Percentiles rank a stretch among this genome's conserved stretches.
These are phyloP conservation scores for Drosophila basisetae DNA, from an alignment of 2,888 invertebrate genomes.

Conservation along the genomic window DNA sequence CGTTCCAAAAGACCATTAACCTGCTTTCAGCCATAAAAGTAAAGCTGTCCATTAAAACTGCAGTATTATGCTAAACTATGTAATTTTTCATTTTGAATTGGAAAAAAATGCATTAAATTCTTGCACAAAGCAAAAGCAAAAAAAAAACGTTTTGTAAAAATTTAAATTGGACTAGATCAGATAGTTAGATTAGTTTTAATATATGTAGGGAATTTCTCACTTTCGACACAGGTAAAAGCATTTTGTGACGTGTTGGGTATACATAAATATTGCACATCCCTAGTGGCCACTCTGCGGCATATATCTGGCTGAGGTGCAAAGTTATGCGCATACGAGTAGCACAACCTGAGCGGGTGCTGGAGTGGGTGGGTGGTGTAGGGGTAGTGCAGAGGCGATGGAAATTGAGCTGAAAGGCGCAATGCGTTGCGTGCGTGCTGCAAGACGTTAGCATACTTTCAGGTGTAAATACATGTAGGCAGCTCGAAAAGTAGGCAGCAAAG, in stretches of 20 bases:
- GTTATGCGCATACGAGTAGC: slow-evolving; percentile 69
- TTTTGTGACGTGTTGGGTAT: slow-evolving; percentile 9
- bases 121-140: neutral
- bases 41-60: neutral
- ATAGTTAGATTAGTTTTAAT: neutral
- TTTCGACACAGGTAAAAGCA: neutral
- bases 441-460: slow-evolving; percentile 82
- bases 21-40: neutral
- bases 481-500: slow-evolving; percentile 53
- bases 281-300: slow-evolving; percentile 24
- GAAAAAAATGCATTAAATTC: neutral
- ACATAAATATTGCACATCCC: slow-evolving; percentile 33
- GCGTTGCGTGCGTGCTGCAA: slow-evolving; percentile 80
- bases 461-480: slow-evolving; percentile 74
- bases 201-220: neutral
- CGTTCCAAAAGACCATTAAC: neutral
- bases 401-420: slow-evolving; percentile 16
- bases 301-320: slow-evolving; percentile 70
- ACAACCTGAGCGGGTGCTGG: slow-evolving; percentile 11
- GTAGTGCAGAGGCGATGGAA: neutral
- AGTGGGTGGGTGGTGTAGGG: neutral
- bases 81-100: neutral
- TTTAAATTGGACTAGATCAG: neutral
- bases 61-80: too few relatives aligned
- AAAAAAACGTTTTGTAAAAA: neutral